These are phyloP conservation scores for Chrysotoxum bicinctum DNA, from an alignment of 2,888 invertebrate species.

Conservation along the genomic window DNA sequence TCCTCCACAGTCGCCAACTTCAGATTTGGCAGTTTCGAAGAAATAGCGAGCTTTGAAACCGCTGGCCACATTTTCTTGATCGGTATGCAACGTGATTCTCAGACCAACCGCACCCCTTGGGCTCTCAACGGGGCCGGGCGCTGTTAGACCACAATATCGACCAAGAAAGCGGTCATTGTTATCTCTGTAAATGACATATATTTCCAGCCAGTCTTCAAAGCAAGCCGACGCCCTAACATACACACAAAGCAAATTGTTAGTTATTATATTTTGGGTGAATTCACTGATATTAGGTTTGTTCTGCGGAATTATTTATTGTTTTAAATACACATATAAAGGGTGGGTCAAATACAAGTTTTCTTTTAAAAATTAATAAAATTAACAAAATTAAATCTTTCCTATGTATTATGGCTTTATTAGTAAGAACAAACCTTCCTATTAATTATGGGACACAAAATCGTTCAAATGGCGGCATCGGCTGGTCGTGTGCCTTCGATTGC, in stretches of 20 bases:
- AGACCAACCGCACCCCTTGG: slow-evolving; percentile 93
- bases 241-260: background rate
- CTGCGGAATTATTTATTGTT: too few species aligned
- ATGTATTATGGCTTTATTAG: too few species aligned
- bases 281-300: background rate
- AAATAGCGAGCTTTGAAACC: slow-evolving; percentile 98
- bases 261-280: background rate
- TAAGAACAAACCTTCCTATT: too few species aligned
- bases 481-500: too few species aligned
- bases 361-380: too few species aligned
- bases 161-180: slow-evolving; percentile 92
- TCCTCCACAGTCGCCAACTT: slow-evolving; percentile 96
- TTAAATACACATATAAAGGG: too few species aligned
- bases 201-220: slow-evolving; percentile 96
- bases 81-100: slow-evolving; percentile 93
- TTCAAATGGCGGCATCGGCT: too few species aligned
- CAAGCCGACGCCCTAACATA: slow-evolving; percentile 87
- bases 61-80: slow-evolving; percentile 92
- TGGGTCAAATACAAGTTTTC: too few species aligned
- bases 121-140: slow-evolving; percentile 97
- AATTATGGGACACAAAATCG: too few species aligned
- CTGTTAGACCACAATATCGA: slow-evolving; percentile 94
- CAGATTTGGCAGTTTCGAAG: slow-evolving; percentile 93
- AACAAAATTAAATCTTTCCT: too few species aligned
- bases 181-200: slow-evolving; percentile 94